Evolutionary conservation across 2,113 vertebrate genomes (phyloP).

Genomic region (Tragelaphus strepsiceros): DNA sequence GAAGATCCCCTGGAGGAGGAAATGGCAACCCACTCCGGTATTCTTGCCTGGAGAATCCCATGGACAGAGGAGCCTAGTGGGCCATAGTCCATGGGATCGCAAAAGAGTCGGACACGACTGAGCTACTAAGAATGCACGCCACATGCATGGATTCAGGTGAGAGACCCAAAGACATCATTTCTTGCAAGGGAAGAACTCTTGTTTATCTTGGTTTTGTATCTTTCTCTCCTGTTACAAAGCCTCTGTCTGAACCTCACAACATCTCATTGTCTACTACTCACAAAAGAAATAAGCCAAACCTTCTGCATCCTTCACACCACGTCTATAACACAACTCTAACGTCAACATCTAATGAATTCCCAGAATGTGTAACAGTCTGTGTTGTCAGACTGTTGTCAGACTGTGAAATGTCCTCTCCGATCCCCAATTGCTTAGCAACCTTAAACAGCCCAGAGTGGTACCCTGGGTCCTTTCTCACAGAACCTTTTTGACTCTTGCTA

Average conservation of each 20-base stretch:
- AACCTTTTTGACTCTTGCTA: rapidly evolving
- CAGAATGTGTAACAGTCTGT: background rate
- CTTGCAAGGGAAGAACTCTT: no score
- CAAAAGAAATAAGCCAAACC: rapidly evolving
- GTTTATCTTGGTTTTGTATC: background rate
- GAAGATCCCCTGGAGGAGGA: background rate
- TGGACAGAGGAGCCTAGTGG: background rate
- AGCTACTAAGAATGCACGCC: rapidly evolving
- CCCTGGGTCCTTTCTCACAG: no score
- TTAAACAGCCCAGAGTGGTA: no score
- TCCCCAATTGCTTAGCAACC: rapidly evolving
- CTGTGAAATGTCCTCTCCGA: background rate
- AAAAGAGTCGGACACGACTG: background rate
- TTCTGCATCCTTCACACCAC: rapidly evolving
- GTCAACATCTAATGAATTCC: background rate
- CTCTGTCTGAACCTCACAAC: background rate
- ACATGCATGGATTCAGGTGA: background rate
- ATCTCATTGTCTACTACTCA: background rate
- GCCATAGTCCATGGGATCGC: rapidly evolving
- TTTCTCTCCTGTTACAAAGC: background rate
- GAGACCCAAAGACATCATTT: rapidly evolving
- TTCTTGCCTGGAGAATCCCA: background rate
- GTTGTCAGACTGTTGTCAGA: no score
- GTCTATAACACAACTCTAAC: rapidly evolving
- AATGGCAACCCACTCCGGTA: background rate